These are phyloP conservation scores for Salvelinus alpinus DNA, from an alignment of 2,113 vertebrate genomes.

Conservation along the genomic window DNA sequence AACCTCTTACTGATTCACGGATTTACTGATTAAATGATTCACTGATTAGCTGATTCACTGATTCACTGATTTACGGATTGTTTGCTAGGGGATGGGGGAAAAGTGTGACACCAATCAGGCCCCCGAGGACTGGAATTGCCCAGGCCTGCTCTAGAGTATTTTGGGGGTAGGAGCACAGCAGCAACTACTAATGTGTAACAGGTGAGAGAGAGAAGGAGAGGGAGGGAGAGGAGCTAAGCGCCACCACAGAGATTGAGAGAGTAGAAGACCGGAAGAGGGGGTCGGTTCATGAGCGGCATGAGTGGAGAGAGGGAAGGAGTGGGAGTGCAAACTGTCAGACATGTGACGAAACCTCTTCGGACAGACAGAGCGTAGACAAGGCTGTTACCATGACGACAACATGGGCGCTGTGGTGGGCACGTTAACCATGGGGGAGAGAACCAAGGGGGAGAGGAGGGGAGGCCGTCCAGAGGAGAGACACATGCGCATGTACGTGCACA, in stretches of 20 bases:
- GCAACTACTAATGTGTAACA: constrained; percentile 44
- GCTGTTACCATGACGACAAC: constrained; percentile 73
- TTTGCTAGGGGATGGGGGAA: no score
- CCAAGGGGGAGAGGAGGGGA: constrained; percentile 80
- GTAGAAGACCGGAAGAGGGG: not conserved
- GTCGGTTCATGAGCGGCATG: not conserved
- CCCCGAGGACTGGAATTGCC: no score
- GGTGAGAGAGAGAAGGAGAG: constrained; percentile 27
- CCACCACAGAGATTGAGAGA: not conserved
- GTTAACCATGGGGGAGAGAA: constrained; percentile 89
- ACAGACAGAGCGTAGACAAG: constrained; percentile 57
- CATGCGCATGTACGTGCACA: not conserved
- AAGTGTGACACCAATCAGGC: not conserved
- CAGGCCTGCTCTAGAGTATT: constrained; percentile 25
- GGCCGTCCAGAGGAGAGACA: constrained; percentile 91
- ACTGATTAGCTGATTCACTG: not conserved
- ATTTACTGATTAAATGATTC: constrained; percentile 39
- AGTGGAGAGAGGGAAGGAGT: constrained; percentile 34
- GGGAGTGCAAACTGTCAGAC: constrained; percentile 40
- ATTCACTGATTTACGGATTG: constrained; percentile 44
- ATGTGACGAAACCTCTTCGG: constrained; percentile 61
- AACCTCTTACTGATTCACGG: constrained; percentile 55
- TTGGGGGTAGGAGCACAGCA: constrained; percentile 34
- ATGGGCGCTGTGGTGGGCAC: constrained; percentile 98
- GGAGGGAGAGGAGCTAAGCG: constrained; percentile 43